Percentiles rank a stretch among this genome's conserved stretches.
Conservation (phyloP, 2,888 invertebrate species). For the Diloba caeruleocephala region DNA sequence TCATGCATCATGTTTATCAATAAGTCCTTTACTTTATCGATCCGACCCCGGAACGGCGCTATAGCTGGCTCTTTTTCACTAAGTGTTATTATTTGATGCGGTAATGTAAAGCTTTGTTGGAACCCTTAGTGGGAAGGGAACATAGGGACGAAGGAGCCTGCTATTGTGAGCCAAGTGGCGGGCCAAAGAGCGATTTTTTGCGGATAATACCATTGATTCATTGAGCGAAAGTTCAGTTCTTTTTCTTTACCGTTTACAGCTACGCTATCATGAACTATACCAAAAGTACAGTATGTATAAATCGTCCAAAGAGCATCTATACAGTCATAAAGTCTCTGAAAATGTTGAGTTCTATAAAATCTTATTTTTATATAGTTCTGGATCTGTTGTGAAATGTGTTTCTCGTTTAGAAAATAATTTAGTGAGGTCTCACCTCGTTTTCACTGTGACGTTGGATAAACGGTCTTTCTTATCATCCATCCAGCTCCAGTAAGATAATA, state of each 20-base stretch:
- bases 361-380: no score
- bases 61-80: conserved; percentile 62
- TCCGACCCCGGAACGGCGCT: conserved; percentile 44
- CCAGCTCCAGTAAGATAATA: conserved; percentile 10
- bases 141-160: conserved; percentile 47
- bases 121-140: conserved; percentile 54
- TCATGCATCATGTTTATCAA: conserved; percentile 65
- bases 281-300: no score
- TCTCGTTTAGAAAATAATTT: neutral
- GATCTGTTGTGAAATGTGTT: neutral
- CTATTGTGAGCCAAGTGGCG: conserved; percentile 47
- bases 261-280: no score
- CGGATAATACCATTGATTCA: conserved; percentile 32
- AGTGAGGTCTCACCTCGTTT: neutral
- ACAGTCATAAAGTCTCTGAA: no score
- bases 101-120: conserved; percentile 71
- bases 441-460: neutral
- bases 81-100: conserved; percentile 79
- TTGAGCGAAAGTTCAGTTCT: no score
- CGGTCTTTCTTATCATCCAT: neutral
- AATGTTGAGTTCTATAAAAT: no score
- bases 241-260: no score
- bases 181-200: conserved; percentile 29
- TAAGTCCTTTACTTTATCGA: conserved; percentile 62
- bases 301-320: no score